Evolutionary conservation across 92 coral and sea anemone genomes (phyloP).

Genomic region (Pocillopora grandis): DNA sequence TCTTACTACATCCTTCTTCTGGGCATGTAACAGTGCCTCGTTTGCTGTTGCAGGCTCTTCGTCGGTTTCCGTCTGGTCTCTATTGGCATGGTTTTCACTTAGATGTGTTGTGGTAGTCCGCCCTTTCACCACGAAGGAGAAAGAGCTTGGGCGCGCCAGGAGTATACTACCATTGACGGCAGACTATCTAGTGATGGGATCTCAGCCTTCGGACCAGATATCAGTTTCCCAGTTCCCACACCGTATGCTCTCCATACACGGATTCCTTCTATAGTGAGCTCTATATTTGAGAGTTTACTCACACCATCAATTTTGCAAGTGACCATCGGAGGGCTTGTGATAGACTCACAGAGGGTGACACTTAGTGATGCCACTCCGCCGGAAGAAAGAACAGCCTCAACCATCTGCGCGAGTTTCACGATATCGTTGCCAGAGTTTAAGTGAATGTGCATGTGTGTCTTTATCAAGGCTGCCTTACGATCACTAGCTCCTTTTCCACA

Average conservation of each 20-base stretch:
- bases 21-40: conserved; percentile 45
- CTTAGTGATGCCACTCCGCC: conserved; percentile 56
- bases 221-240: conserved; percentile 34
- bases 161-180: conserved; percentile 18
- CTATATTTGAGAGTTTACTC: conserved; percentile 39
- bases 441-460: conserved; percentile 50
- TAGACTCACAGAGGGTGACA: conserved; percentile 54
- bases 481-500: conserved; percentile 62
- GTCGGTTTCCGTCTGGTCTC: background rate
- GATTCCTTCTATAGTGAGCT: conserved; percentile 38
- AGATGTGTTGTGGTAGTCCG: background rate
- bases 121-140: conserved; percentile 8
- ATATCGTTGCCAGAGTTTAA: conserved; percentile 55
- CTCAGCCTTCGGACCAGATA: background rate
- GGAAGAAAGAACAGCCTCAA: conserved; percentile 54
- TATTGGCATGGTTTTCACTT: background rate
- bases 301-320: conserved; percentile 45
- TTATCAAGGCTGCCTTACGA: conserved; percentile 55
- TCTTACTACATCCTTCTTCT: conserved; percentile 53
- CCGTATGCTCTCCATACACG: conserved; percentile 38
- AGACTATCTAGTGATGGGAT: conserved; percentile 11
- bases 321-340: conserved; percentile 36
- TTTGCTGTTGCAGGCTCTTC: background rate
- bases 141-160: conserved; percentile 16
- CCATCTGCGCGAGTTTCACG: conserved; percentile 57